Conservation (phyloP, 1,140 invertebrate species). For the Magallana gigas region DNA sequence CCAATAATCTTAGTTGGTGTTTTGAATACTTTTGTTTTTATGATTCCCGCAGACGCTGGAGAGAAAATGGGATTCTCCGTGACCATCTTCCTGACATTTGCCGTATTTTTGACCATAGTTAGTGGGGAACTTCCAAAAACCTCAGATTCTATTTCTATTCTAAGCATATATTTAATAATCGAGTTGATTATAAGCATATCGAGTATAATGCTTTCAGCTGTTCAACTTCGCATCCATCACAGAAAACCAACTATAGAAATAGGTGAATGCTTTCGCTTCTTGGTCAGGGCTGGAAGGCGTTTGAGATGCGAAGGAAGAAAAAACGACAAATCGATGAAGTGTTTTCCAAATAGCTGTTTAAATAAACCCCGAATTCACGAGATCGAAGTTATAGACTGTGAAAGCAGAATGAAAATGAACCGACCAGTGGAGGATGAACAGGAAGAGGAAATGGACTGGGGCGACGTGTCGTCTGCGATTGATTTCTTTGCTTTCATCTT, state of each 20-base stretch:
- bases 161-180: constrained; percentile 2
- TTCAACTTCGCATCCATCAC: constrained; percentile 30
- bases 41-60: constrained; percentile 7
- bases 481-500: not conserved
- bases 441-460: not conserved
- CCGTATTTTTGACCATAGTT: not conserved
- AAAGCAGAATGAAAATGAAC: not conserved
- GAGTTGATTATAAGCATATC: not conserved
- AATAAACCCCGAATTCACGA: not conserved
- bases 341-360: not conserved
- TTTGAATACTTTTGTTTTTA: constrained; percentile 4
- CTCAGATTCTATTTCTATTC: not conserved
- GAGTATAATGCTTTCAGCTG: not conserved
- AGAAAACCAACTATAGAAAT: not conserved
- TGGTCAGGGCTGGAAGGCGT: not conserved
- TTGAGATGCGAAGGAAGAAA: not conserved
- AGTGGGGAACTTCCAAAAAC: not conserved
- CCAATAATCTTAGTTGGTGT: not conserved
- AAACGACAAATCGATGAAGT: not conserved
- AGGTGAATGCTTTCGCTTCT: not conserved
- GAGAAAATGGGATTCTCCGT: constrained; percentile 23
- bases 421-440: not conserved
- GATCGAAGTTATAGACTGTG: not conserved
- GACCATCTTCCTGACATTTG: constrained; percentile 7
- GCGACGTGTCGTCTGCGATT: not conserved